A percentile compares a stretch with the other conserved stretches of the same genome.
Conservation (phyloP, 2,797 vertebrate species). For the Zalophus californianus region DNA sequence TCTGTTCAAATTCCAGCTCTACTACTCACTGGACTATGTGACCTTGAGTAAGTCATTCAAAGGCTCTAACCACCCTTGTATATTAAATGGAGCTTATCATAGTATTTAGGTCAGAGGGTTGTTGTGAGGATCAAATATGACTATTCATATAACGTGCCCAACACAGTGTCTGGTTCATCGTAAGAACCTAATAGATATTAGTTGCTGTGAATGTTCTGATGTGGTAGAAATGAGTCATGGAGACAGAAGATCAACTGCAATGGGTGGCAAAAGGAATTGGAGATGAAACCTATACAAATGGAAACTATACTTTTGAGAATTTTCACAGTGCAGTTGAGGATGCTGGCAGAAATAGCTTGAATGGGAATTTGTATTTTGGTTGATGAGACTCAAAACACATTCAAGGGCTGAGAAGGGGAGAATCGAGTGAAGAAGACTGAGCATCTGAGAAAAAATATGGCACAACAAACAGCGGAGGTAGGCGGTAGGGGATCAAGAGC, state of each 20-base stretch:
- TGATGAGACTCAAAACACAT: background rate
- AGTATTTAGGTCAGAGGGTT: background rate
- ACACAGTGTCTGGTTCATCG: background rate
- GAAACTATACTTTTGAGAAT: background rate
- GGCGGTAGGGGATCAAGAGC: background rate
- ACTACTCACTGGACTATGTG: background rate
- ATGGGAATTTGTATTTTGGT: slow-evolving; percentile 28
- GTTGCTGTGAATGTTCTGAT: background rate
- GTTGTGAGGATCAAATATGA: background rate
- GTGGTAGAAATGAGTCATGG: slow-evolving; percentile 13
- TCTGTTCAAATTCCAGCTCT: slow-evolving; percentile 32
- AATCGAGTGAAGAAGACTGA: background rate
- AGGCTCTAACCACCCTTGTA: background rate
- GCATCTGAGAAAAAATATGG: slow-evolving; percentile 24
- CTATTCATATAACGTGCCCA: background rate
- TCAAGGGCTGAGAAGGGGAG: background rate
- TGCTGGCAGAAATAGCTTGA: background rate
- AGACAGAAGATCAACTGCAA: background rate
- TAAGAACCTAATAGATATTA: background rate
- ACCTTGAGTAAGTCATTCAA: slow-evolving; percentile 31
- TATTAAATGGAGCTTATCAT: slow-evolving; percentile 13
- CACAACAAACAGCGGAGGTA: background rate
- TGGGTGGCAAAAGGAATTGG: background rate
- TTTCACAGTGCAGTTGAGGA: slow-evolving; percentile 23
- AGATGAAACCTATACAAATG: background rate